These are phyloP conservation scores for Torymus texanus DNA, from an alignment of 2,888 invertebrate genomes.

Conservation along the genomic window DNA sequence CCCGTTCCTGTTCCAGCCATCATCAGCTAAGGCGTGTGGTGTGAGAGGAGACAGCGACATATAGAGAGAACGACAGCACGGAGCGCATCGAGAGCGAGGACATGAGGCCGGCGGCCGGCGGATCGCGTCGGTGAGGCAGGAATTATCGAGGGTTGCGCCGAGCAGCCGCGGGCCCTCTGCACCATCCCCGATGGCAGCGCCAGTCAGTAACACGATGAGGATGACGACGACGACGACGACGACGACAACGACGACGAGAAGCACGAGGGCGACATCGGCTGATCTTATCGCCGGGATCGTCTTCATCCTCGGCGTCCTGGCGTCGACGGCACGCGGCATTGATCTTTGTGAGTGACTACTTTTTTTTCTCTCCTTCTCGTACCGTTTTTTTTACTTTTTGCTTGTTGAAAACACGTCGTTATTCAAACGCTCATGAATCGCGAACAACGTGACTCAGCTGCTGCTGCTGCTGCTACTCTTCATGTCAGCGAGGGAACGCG, in stretches of 20 bases:
- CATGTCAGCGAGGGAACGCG: background rate
- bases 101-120: conserved; percentile 33
- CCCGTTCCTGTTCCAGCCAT: too few species aligned
- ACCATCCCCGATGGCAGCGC: too few species aligned
- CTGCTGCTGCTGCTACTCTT: background rate
- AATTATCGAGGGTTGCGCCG: conserved; percentile 64
- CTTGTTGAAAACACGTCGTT: conserved; percentile 4
- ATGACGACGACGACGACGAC: conserved; percentile 59
- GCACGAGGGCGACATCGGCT: conserved; percentile 66
- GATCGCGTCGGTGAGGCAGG: conserved; percentile 68
- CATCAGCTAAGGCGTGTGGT: too few species aligned
- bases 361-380: background rate
- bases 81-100: background rate
- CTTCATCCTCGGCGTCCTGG: conserved; percentile 59
- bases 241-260: conserved; percentile 62
- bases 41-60: too few species aligned
- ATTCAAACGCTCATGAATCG: conserved; percentile 22
- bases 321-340: conserved; percentile 64
- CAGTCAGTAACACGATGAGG: conserved; percentile 15
- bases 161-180: conserved; percentile 62
- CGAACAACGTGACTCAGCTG: conserved; percentile 19
- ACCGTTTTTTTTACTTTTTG: background rate
- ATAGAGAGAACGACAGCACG: conserved; percentile 37
- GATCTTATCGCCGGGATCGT: conserved; percentile 64
- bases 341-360: conserved; percentile 69